A percentile compares a stretch with the other conserved stretches of the same genome.
phyloP scores from a whole-genome alignment of 2,113 vertebrate species.

The Egretta garzetta region DNA sequence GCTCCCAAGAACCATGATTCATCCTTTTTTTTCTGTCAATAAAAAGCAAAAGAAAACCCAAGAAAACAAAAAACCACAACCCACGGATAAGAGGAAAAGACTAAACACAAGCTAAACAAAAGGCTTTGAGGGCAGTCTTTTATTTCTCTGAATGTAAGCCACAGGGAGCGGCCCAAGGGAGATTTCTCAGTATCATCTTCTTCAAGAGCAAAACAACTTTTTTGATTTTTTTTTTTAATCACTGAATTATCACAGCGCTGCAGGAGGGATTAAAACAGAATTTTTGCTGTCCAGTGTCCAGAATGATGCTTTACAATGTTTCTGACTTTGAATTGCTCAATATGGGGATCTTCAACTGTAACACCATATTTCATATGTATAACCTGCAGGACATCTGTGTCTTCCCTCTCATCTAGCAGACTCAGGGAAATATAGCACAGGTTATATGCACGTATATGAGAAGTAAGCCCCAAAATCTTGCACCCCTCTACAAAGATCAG shows the following conservation, averaged over 20 bases:
- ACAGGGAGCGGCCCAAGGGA: not conserved
- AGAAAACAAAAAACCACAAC: not conserved
- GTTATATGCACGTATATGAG: not conserved
- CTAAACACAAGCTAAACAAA: not conserved
- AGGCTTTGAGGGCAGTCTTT: not conserved
- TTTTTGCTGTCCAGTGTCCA: not conserved
- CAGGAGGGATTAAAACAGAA: not conserved
- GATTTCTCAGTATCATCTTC: not conserved
- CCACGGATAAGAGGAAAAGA: not conserved
- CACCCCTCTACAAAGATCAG: not conserved
- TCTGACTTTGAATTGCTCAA: not conserved
- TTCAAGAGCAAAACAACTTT: not conserved
- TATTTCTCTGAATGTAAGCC: not conserved
- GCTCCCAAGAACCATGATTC: constrained; percentile 18
- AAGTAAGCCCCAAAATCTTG: not conserved
- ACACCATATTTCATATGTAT: accelerated
- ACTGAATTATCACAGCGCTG: not conserved
- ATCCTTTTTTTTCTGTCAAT: not conserved
- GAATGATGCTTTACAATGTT: not conserved
- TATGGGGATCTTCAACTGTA: not conserved
- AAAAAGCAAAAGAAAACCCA: not conserved
- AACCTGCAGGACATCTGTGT: not conserved
- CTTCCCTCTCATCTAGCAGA: not conserved
- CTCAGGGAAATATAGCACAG: not conserved
- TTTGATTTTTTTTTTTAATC: not conserved